phyloP scores from a whole-genome alignment of 1,140 invertebrate genomes.

The Drosophila parvula region DNA sequence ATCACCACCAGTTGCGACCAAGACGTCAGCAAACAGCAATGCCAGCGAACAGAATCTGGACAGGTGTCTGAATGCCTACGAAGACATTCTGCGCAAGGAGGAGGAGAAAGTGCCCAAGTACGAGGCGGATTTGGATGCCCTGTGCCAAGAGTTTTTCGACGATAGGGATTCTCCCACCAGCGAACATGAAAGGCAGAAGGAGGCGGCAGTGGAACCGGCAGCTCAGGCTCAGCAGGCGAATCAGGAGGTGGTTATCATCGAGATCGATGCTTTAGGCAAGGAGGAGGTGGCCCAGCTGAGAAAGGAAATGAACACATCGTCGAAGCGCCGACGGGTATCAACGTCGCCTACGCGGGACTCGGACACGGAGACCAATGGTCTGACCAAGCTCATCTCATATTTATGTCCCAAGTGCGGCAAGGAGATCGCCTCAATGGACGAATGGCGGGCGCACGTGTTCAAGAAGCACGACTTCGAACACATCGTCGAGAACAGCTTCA shows the following conservation, averaged over 20 bases:
- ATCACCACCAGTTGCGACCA: not conserved
- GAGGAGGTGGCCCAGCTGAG: slow-evolving; percentile 62
- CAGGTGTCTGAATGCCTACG: slow-evolving; percentile 58
- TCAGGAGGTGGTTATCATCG: slow-evolving; percentile 68
- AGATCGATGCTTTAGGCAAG: slow-evolving; percentile 70
- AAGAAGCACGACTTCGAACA: slow-evolving; percentile 73
- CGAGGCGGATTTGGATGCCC: slow-evolving; percentile 51
- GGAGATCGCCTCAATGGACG: slow-evolving; percentile 61
- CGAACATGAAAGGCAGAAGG: slow-evolving; percentile 3
- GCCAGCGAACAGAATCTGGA: slow-evolving; percentile 60
- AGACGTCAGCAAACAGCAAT: slow-evolving; percentile 53
- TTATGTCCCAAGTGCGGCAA: slow-evolving; percentile 76
- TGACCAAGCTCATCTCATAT: slow-evolving; percentile 55
- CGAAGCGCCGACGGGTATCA: slow-evolving; percentile 49
- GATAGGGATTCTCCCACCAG: slow-evolving; percentile 10
- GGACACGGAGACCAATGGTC: slow-evolving; percentile 35
- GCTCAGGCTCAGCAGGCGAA: slow-evolving; percentile 7
- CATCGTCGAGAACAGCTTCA: slow-evolving; percentile 72
- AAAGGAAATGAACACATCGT: slow-evolving; percentile 46
- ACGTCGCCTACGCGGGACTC: slow-evolving; percentile 27
- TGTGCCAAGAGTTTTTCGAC: slow-evolving; percentile 63
- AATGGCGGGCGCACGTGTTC: slow-evolving; percentile 72
- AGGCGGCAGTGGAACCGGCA: not conserved
- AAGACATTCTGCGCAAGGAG: slow-evolving; percentile 66
- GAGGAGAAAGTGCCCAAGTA: slow-evolving; percentile 21